Percentiles rank a stretch among this genome's conserved stretches.
These are phyloP conservation scores for Gallinago stenura DNA, from an alignment of 2,797 vertebrate species.

Conservation along the genomic window DNA sequence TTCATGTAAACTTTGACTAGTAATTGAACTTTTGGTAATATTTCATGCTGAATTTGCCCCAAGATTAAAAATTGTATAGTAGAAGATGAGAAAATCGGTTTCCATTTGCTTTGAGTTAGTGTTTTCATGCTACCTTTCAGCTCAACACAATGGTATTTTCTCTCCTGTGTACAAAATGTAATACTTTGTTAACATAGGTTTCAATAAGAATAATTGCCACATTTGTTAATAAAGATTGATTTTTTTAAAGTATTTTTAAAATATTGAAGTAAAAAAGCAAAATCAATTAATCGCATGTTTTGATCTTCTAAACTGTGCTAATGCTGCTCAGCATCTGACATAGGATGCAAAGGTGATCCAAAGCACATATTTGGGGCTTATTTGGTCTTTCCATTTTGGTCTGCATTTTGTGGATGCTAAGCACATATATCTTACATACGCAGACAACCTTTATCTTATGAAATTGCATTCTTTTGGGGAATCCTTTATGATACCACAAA, in stretches of 20 bases:
- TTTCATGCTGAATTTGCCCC: neutral
- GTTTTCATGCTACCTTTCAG: neutral
- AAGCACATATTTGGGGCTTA: neutral
- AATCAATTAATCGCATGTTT: neutral
- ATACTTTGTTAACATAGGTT: neutral
- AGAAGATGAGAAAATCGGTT: neutral
- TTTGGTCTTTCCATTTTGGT: neutral
- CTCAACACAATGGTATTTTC: neutral
- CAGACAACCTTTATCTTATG: neutral
- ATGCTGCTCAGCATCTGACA: neutral
- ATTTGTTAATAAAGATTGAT: neutral
- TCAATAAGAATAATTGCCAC: neutral
- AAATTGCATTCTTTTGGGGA: neutral
- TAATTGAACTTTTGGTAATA: neutral
- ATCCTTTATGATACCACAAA: neutral
- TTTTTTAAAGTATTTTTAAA: neutral
- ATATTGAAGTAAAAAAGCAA: neutral
- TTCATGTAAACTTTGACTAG: neutral
- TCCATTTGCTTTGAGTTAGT: neutral
- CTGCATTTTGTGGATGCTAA: neutral
- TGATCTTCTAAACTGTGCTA: neutral
- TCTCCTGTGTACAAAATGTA: neutral
- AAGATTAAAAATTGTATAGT: neutral
- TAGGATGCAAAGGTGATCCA: neutral
- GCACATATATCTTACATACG: neutral